phyloP scores from a whole-genome alignment of 2,797 vertebrate genomes.

The Neopelma chrysocephalum region DNA sequence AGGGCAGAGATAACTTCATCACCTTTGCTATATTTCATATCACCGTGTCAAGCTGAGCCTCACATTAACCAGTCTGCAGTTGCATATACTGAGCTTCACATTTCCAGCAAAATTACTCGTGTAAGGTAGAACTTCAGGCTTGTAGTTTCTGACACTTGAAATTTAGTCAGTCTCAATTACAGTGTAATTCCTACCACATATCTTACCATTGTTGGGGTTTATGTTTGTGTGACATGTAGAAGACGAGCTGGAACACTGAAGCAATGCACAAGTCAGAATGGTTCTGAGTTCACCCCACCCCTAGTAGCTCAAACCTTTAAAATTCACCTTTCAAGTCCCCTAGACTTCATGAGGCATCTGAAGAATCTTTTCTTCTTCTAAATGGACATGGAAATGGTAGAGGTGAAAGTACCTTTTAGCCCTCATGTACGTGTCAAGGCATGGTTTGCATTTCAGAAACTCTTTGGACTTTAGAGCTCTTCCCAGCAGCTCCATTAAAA shows the following conservation, averaged over 20 bases:
- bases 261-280: neutral
- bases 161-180: neutral
- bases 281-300: neutral
- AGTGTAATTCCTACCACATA: neutral
- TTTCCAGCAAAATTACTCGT: neutral
- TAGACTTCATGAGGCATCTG: neutral
- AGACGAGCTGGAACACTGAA: neutral
- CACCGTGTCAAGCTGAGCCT: neutral
- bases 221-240: accelerated
- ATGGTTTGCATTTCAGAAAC: neutral
- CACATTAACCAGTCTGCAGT: neutral
- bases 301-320: neutral
- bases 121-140: neutral
- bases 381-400: neutral
- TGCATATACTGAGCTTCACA: neutral
- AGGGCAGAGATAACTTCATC: slow-evolving; percentile 47
- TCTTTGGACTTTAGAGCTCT: neutral
- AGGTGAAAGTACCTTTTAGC: neutral
- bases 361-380: neutral
- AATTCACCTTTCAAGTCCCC: neutral
- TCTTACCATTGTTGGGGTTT: neutral
- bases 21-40: slow-evolving; percentile 49
- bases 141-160: neutral
- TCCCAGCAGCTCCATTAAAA: neutral
- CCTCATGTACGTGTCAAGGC: neutral